Conservation (phyloP, 2,113 vertebrate genomes). For the Cariama cristata region DNA sequence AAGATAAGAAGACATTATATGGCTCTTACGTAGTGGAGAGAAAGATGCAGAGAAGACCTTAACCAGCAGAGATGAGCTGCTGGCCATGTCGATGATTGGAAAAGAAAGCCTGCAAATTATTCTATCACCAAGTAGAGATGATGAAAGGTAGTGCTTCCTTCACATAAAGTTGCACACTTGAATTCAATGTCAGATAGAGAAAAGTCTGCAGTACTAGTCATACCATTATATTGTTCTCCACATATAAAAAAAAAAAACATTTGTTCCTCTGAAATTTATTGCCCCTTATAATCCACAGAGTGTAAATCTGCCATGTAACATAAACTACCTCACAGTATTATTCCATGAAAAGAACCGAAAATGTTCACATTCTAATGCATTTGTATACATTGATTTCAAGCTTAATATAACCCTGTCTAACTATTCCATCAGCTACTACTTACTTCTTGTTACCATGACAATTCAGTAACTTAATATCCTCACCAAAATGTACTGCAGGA, state of each 20-base stretch:
- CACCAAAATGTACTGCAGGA: neutral
- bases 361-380: neutral
- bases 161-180: neutral
- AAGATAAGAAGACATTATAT: neutral
- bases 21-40: neutral
- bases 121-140: neutral
- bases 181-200: neutral
- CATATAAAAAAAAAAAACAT: neutral
- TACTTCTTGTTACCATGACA: slow-evolving; percentile 45
- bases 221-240: neutral
- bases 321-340: neutral
- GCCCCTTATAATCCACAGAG: neutral
- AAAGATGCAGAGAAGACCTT: neutral
- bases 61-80: neutral
- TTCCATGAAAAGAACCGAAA: neutral
- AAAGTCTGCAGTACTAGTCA: neutral
- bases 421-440: neutral
- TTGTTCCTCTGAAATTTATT: neutral
- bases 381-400: neutral
- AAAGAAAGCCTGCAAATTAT: neutral
- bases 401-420: neutral
- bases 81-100: accelerated
- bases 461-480: slow-evolving; percentile 6
- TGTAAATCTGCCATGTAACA: neutral
- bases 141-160: neutral